Conservation (phyloP, 2,888 invertebrate genomes). For the Dione juno region DNA sequence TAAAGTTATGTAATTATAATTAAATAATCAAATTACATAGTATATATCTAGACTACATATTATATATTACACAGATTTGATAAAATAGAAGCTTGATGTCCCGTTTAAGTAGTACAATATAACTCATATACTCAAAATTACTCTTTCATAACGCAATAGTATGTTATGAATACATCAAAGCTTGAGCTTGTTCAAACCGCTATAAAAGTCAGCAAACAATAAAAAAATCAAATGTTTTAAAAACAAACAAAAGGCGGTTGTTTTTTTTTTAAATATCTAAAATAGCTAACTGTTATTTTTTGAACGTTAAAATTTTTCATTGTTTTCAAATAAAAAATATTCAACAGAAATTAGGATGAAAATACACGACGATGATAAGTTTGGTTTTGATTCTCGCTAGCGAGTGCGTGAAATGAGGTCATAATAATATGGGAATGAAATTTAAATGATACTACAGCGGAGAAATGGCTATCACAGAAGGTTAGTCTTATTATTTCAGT, state of each 20-base stretch:
- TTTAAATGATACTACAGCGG: too few relatives aligned
- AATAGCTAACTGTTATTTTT: slow-evolving; percentile 5
- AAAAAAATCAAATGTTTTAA: background rate
- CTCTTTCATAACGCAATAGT: background rate
- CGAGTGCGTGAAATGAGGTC: background rate
- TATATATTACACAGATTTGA: too few relatives aligned
- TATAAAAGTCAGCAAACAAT: background rate
- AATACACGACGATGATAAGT: background rate
- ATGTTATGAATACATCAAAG: background rate
- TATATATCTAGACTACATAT: too few relatives aligned
- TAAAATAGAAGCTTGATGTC: too few relatives aligned
- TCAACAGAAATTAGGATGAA: background rate
- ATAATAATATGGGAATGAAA: too few relatives aligned
- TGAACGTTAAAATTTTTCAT: slow-evolving; percentile 11
- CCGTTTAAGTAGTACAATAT: too few relatives aligned
- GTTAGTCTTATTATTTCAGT: too few relatives aligned
- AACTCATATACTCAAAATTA: too few relatives aligned
- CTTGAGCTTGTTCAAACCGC: background rate
- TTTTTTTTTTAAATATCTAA: background rate
- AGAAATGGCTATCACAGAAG: too few relatives aligned
- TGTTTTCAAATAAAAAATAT: slow-evolving; percentile 15
- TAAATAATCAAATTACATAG: too few relatives aligned
- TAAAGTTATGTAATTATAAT: too few relatives aligned
- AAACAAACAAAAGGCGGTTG: background rate
- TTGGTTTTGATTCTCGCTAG: background rate